Evolutionary conservation across 2,797 vertebrate species (phyloP).

Genomic region (Sebastes nivosus): DNA sequence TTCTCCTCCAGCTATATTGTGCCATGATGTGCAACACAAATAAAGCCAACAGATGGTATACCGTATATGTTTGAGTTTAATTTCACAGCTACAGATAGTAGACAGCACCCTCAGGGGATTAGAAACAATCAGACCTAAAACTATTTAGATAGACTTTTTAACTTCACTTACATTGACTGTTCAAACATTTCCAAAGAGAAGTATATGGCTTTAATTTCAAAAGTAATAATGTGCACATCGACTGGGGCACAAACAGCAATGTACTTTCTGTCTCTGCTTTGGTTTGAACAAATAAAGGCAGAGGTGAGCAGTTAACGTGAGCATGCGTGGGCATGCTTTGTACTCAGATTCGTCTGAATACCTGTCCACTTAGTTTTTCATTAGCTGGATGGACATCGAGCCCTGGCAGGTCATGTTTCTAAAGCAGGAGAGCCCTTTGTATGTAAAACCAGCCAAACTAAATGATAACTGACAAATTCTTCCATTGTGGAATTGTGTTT

Average conservation of each 20-base stretch:
- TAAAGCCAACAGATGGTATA: background rate
- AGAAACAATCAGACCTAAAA: slow-evolving; percentile 8
- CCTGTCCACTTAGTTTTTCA: background rate
- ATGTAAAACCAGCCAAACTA: background rate
- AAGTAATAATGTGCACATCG: background rate
- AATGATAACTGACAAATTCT: background rate
- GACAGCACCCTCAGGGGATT: background rate
- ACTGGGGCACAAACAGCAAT: background rate
- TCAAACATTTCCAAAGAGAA: background rate
- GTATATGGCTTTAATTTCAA: slow-evolving; percentile 6
- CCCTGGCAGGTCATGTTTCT: background rate
- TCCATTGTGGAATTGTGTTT: background rate
- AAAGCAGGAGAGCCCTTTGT: background rate
- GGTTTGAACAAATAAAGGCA: background rate
- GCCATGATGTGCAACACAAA: background rate
- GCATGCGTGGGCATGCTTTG: background rate
- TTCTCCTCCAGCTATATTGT: background rate
- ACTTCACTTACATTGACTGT: slow-evolving; percentile 22
- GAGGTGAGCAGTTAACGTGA: background rate
- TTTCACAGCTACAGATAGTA: background rate
- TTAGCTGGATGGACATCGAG: background rate
- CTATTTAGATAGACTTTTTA: slow-evolving; percentile 31
- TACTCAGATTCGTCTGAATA: background rate
- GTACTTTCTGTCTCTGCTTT: background rate
- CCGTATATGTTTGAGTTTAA: background rate